Evolutionary conservation across 2,888 invertebrate species (phyloP), one percentile per base, ranked within the genome.

Genomic region (Carcina quercana): DNA sequence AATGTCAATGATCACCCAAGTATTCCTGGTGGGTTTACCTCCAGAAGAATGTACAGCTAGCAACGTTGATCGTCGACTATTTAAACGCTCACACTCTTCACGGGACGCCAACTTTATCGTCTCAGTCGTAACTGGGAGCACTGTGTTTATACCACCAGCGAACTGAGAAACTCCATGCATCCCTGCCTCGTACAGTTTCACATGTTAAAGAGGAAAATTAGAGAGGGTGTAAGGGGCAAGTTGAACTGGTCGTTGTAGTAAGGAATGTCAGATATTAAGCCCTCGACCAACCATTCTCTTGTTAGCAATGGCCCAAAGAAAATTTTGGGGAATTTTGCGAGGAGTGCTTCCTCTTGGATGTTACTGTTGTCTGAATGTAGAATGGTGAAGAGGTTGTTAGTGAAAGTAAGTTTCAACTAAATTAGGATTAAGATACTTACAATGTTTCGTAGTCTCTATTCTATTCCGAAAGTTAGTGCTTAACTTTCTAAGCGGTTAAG

Each of bases 201-300:
- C 37, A 19, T 42, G 38, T 38, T 42, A 40, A 22, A 24, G 1
- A 5, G 14, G 5, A 15, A 22, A 40, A 36, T 38, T 44, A 34
- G 32, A 35, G 30, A 31, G 25, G 32, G 25, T 32, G 34, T 31
- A 38, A 35, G 45, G 60, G 28, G 56, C 67, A 43, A 39, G 21
- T 27, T 40, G 45, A 26, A 40, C 40, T 72, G 74, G 80, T 40
- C 45, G 50, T 45, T 46, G 52, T 40, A 46, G 49, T 45, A 45
- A 69, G 76, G 76, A 75, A 80, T 82, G 65, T 59, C 59, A 68
- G 76, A 74, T 76, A 79, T 79, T 78, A 80, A 73, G 68, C 65
- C 67, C 64, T 65, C 53, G 64, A 59, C 54, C 56, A 56, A 53
- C 61, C 60, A 57, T 63, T 59, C 63, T 66, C 73, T 72, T 68